phyloP scores from a whole-genome alignment of 2,113 vertebrate genomes.

The Onychostruthus taczanowskii region DNA sequence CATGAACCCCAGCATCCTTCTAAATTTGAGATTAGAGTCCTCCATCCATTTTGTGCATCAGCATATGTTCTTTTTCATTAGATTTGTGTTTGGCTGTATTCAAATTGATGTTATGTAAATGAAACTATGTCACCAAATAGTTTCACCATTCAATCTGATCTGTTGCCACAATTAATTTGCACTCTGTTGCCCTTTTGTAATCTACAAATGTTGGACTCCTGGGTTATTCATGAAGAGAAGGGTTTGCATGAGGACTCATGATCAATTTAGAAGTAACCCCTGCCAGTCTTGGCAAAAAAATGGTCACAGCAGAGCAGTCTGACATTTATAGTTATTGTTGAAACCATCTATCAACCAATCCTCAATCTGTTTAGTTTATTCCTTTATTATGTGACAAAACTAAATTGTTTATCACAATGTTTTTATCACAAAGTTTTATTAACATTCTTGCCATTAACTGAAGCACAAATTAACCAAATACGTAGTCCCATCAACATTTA shows the following conservation, averaged over 20 bases:
- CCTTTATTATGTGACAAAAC: background rate
- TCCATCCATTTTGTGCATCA: background rate
- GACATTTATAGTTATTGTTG: background rate
- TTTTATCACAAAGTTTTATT: background rate
- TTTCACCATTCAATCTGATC: background rate
- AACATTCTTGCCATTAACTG: background rate
- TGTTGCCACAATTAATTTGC: background rate
- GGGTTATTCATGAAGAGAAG: background rate
- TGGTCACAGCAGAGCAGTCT: background rate
- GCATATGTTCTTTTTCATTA: background rate
- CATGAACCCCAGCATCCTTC: background rate
- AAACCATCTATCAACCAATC: background rate
- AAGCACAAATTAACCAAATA: background rate
- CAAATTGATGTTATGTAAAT: background rate
- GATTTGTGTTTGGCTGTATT: background rate
- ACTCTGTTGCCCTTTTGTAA: background rate
- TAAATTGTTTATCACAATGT: background rate
- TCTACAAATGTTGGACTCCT: background rate
- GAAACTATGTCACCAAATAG: background rate
- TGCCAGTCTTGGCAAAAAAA: background rate
- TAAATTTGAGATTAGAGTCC: background rate
- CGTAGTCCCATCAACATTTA: background rate
- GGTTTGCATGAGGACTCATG: background rate
- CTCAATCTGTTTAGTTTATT: background rate
- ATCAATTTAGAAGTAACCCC: background rate